phyloP scores from a whole-genome alignment of 2,888 invertebrate genomes.

The Peribatodes rhomboidaria region DNA sequence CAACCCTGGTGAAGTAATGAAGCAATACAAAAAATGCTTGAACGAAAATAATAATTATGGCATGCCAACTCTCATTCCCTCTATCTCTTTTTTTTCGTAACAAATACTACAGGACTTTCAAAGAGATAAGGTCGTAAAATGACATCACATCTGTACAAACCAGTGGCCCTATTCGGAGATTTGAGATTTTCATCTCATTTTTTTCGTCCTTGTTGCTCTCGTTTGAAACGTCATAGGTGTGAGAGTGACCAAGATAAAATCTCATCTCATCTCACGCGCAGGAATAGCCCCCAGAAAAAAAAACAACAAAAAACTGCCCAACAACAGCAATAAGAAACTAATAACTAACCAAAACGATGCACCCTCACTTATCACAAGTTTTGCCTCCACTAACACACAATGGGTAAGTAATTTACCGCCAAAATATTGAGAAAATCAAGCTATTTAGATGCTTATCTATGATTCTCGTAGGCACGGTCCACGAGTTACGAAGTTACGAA shows the following conservation, averaged over 20 bases:
- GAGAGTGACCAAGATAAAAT: too few relatives aligned
- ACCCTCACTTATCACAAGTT: slow-evolving; percentile 31
- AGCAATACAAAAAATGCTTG: background rate
- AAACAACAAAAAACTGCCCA: slow-evolving; percentile 17
- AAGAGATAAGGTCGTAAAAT: background rate
- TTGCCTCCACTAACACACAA: slow-evolving; percentile 17
- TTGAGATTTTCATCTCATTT: too few relatives aligned
- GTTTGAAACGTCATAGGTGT: too few relatives aligned
- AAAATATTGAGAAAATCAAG: slow-evolving; percentile 22
- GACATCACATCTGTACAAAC: slow-evolving; percentile 13
- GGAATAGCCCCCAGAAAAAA: too few relatives aligned
- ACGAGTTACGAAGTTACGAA: slow-evolving; percentile 60
- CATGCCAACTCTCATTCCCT: background rate
- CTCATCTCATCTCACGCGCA: too few relatives aligned
- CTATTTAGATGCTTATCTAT: slow-evolving; percentile 20
- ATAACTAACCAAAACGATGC: slow-evolving; percentile 27
- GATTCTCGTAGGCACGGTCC: slow-evolving; percentile 40
- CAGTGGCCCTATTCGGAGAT: too few relatives aligned
- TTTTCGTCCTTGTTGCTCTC: too few relatives aligned
- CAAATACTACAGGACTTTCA: background rate
- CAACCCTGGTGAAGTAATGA: slow-evolving; percentile 7
- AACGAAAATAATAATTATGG: background rate
- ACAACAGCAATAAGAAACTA: slow-evolving; percentile 17
- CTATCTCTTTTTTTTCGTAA: background rate
- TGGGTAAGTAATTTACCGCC: background rate